phyloP scores from a whole-genome alignment of 2,113 vertebrate species.

The Xiphophorus maculatus region DNA sequence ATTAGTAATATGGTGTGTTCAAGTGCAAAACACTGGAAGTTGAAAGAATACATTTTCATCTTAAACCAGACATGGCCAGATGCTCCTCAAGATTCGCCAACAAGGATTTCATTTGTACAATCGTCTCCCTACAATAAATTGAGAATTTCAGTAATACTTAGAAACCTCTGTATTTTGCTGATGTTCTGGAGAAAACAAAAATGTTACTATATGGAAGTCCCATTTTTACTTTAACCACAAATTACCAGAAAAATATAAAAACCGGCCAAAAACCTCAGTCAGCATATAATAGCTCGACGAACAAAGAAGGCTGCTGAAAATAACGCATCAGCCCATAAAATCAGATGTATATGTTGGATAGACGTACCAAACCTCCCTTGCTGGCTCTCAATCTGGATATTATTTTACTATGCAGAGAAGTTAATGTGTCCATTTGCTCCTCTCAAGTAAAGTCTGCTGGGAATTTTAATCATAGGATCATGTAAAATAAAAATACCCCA shows the following conservation, averaged over 20 bases:
- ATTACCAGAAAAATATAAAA: not conserved
- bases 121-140: not conserved
- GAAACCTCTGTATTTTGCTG: not conserved
- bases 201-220: too few relatives aligned
- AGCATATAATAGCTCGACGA: not conserved
- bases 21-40: not conserved
- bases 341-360: not conserved
- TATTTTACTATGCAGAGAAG: conserved; percentile 4
- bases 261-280: not conserved
- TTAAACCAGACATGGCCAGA: too few relatives aligned
- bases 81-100: too few relatives aligned
- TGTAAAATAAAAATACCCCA: conserved; percentile 63
- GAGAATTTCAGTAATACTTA: not conserved
- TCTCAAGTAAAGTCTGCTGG: conserved; percentile 43
- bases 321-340: not conserved
- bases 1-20: too few relatives aligned
- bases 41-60: not conserved
- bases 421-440: conserved; percentile 19
- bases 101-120: not conserved
- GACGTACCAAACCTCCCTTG: not conserved
- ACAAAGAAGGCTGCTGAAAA: not conserved
- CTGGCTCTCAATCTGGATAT: conserved; percentile 9
- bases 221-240: not conserved
- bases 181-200: not conserved
- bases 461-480: conserved; percentile 61